A percentile compares a stretch with the other conserved stretches of the same genome.
Evolutionary conservation across 2,113 vertebrate species (phyloP).

Genomic region (Potamarius usumacintae): DNA sequence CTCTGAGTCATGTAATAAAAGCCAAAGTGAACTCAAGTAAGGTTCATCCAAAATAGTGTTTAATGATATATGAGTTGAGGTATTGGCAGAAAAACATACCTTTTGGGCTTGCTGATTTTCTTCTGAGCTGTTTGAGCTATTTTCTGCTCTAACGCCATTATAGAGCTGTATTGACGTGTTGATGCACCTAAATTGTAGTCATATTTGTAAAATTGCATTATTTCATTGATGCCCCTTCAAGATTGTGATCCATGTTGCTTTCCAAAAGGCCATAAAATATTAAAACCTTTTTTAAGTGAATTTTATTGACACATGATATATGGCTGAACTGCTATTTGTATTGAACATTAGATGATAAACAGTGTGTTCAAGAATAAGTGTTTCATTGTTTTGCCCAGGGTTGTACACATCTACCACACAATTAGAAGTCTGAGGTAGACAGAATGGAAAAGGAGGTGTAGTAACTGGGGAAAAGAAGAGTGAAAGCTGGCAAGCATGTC

Average conservation of each 20-base stretch:
- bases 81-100: slow-evolving; percentile 2
- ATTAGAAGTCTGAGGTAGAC: slow-evolving; percentile 1
- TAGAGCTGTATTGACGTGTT: slow-evolving; percentile 37
- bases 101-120: slow-evolving; percentile 3
- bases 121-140: slow-evolving; percentile 28
- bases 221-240: slow-evolving; percentile 23
- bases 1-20: slow-evolving; percentile 26
- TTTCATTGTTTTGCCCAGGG: slow-evolving; percentile 4
- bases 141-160: slow-evolving; percentile 10
- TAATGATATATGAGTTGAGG: neutral
- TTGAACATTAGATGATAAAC: slow-evolving; percentile 2
- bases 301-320: slow-evolving; percentile 18
- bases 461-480: neutral
- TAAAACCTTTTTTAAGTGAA: slow-evolving; percentile 6
- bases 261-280: slow-evolving; percentile 30
- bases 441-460: slow-evolving; percentile 6
- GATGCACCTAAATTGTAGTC: slow-evolving; percentile 26
- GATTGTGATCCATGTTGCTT: slow-evolving; percentile 7
- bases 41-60: slow-evolving; percentile 31
- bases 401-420: neutral
- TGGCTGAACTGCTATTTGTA: slow-evolving; percentile 6
- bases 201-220: slow-evolving; percentile 49
- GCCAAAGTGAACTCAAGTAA: slow-evolving; percentile 38
- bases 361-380: slow-evolving; percentile 1
- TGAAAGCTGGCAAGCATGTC: neutral